Percentiles rank a stretch among this genome's conserved stretches.
Conservation (phyloP, 1,140 invertebrate genomes). For the Campoletis sonorensis region DNA sequence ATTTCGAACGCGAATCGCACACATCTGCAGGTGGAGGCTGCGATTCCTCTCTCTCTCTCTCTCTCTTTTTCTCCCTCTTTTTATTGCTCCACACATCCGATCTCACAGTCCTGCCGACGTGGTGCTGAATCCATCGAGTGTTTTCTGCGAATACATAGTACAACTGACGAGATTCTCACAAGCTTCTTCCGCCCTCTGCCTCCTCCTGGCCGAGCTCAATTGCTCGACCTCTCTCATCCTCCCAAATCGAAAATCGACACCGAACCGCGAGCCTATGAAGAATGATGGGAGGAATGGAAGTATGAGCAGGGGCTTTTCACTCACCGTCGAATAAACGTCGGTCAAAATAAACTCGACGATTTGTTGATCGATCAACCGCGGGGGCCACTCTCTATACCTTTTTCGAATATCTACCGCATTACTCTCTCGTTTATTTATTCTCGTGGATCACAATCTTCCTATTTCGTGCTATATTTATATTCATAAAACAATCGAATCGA, state of each 20-base stretch:
- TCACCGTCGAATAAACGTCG: conserved; percentile 28
- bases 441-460: not conserved
- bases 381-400: conserved; percentile 8
- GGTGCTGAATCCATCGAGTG: conserved; percentile 7
- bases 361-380: conserved; percentile 28
- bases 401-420: conserved; percentile 10
- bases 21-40: conserved; percentile 7
- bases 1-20: conserved; percentile 26
- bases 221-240: conserved; percentile 6
- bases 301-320: not conserved
- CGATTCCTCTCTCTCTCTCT: conserved; percentile 37
- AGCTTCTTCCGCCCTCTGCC: not conserved
- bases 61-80: conserved; percentile 31
- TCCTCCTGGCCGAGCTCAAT: not conserved
- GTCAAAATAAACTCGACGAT: conserved; percentile 33
- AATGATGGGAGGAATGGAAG: too few relatives aligned
- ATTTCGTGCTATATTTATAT: not conserved
- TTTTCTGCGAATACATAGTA: not conserved
- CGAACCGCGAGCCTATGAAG: conserved; percentile 2
- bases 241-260: conserved; percentile 23
- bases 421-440: not conserved
- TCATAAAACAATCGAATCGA: not conserved
- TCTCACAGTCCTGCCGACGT: conserved; percentile 8
- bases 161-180: not conserved
- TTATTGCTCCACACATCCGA: conserved; percentile 19